phyloP scores from a whole-genome alignment of 2,113 vertebrate species.

The Irena cyanogastra region DNA sequence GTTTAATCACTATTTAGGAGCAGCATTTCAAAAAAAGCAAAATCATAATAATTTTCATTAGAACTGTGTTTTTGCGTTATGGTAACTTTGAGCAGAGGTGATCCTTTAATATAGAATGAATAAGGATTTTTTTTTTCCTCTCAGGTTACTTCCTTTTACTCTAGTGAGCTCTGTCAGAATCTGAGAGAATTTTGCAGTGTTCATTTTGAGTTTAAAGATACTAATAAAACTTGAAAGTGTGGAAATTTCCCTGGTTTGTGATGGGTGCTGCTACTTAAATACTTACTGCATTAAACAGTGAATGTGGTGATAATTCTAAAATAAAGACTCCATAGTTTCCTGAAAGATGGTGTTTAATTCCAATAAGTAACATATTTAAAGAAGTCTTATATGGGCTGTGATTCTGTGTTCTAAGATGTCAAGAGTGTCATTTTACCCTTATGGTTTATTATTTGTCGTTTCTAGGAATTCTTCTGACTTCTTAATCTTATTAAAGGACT shows the following conservation, averaged over 20 bases:
- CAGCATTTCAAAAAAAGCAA: neutral
- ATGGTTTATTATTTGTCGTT: neutral
- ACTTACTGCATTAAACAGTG: neutral
- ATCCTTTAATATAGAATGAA: neutral
- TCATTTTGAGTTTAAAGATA: neutral
- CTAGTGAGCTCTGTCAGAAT: neutral
- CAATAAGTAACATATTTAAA: neutral
- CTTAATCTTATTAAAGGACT: neutral
- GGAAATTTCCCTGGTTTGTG: neutral
- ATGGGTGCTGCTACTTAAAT: neutral
- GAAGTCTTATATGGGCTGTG: neutral
- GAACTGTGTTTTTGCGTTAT: neutral
- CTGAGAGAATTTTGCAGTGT: neutral
- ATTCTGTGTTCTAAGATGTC: neutral
- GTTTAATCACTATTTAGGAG: neutral
- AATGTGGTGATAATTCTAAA: neutral
- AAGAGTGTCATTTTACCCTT: neutral
- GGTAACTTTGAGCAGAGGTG: neutral
- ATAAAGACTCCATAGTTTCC: neutral
- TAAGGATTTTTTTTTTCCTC: neutral
- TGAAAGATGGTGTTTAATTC: neutral
- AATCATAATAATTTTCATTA: accelerated
- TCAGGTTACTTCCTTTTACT: neutral
- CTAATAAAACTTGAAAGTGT: neutral
- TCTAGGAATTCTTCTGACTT: neutral